Evolutionary conservation across 2,797 vertebrate species (phyloP).

Genomic region (Propithecus perrieri): DNA sequence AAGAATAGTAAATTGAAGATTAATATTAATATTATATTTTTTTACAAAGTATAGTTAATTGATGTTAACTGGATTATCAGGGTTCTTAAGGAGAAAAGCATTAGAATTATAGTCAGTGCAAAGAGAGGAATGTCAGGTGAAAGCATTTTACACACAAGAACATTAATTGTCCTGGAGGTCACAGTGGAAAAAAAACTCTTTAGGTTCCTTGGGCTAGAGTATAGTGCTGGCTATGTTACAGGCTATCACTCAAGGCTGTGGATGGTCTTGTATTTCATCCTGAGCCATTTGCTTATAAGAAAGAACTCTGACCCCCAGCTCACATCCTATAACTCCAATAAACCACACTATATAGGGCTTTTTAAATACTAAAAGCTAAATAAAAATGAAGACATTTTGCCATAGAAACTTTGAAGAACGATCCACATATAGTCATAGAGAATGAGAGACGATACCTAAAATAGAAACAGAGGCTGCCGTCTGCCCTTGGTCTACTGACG

Average conservation of each 20-base stretch:
- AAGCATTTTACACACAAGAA: no score
- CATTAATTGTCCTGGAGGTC: neutral
- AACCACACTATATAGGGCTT: neutral
- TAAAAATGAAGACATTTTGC: neutral
- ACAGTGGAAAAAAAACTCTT: neutral
- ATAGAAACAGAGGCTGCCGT: neutral
- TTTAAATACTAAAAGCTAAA: neutral
- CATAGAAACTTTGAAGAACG: neutral
- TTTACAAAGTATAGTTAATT: no score
- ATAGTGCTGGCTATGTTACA: no score
- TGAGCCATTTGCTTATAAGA: neutral
- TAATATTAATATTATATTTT: no score
- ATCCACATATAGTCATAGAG: rapidly evolving
- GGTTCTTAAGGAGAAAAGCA: no score
- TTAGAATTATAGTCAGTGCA: no score
- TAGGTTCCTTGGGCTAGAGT: neutral
- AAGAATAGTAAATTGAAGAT: no score
- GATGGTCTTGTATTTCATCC: neutral
- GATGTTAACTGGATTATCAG: no score
- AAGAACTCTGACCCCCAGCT: neutral
- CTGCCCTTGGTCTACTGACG: neutral
- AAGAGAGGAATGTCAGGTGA: no score
- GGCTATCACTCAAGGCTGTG: neutral
- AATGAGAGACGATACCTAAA: neutral
- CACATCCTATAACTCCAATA: neutral